Evolutionary conservation across 2,113 vertebrate genomes (phyloP), one percentile per base, ranked within the genome.

Genomic region (Erpornis zantholeuca): DNA sequence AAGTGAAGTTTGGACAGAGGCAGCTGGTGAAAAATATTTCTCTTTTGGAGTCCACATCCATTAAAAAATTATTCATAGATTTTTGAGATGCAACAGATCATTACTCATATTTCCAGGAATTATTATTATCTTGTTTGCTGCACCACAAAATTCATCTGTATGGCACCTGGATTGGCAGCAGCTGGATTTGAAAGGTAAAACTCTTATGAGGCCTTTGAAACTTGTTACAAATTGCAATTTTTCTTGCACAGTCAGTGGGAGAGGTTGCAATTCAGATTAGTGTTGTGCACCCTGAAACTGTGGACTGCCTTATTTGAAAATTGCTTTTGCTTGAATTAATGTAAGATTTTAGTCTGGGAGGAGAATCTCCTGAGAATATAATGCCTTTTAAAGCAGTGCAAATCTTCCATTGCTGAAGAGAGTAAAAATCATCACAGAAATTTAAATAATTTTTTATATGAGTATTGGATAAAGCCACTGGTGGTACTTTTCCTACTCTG

Each of bases 211-310:
- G 18, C 9, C n/a, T 81, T 49, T 69, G 13, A 6, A 70, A 12
- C 3, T 22, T 33, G 19, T 31, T 50, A 21, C 7, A 60, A 69
- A 38, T 9, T 52, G 7, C 7, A 60, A 28, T 60, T 64, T 11
- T 82, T 54, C 73, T 80, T 44, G 12, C 13, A 20, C 4, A 7
- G n/a, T 7, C 31, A 15, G 0, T 36, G 38, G 25, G 27, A 87
- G 42, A 38, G 6, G 7, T 4, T 42, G 20, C 17, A 56, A 21
- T 38, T 73, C 54, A 73, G 23, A 28, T 56, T 3, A 29, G 7
- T 7, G 3, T 10, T 36, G 3, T 28, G 20, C 25, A 36, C 18
- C 13, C 7, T 0, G 0, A 77, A 60, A 25, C 4, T 29, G 42
- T 16, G 24, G 35, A 33, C 15, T 31, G 36, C 3, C 3, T 57